Conservation (phyloP, 2,797 vertebrate species). For the Crypturellus tataupa region DNA sequence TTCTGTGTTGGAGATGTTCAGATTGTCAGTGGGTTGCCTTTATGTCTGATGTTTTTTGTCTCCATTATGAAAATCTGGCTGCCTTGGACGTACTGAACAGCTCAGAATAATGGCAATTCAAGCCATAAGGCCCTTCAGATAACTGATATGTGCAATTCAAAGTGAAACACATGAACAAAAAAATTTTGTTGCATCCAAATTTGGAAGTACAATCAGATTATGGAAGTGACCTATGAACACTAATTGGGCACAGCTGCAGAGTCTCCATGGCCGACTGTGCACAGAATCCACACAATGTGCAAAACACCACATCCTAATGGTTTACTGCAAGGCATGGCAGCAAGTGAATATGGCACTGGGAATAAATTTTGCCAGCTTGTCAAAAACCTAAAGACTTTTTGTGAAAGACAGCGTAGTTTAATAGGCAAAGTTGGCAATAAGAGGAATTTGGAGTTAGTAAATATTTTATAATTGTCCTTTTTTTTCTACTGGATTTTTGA, state of each 20-base stretch:
- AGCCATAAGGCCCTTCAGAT: background rate
- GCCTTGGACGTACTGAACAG: background rate
- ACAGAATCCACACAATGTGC: background rate
- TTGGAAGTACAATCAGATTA: background rate
- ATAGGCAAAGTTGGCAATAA: background rate
- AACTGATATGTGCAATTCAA: background rate
- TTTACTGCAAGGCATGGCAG: background rate
- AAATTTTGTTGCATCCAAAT: background rate
- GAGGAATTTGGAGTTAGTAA: background rate
- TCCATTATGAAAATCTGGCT: background rate
- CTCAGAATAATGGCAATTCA: background rate
- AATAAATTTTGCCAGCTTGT: background rate
- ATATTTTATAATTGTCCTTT: background rate
- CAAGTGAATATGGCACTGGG: background rate
- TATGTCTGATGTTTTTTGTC: background rate
- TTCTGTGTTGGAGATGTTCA: background rate
- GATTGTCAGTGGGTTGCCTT: background rate
- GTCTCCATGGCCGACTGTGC: background rate
- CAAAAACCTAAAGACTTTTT: background rate
- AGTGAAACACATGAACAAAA: background rate
- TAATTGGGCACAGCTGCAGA: background rate
- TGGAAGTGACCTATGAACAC: background rate
- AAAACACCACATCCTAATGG: background rate
- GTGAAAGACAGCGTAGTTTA: background rate
- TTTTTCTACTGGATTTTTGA: background rate